Percentiles rank a stretch among this genome's conserved stretches.
Conservation (phyloP, 2,113 vertebrate genomes). For the Rafetus swinhoei region DNA sequence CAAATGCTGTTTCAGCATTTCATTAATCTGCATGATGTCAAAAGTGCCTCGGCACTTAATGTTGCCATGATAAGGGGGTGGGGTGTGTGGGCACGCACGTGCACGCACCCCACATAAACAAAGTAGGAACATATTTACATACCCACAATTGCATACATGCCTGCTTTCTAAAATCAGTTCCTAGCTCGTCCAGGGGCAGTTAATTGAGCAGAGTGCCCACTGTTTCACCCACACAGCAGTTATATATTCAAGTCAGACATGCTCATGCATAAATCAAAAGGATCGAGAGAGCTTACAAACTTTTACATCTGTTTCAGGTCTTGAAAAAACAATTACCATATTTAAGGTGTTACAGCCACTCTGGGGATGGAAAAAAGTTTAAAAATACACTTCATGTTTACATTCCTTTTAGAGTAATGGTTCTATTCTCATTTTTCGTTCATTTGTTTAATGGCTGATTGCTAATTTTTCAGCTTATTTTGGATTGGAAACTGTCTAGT, state of each 20-base stretch:
- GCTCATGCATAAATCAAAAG: not conserved
- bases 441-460: slow-evolving; percentile 62
- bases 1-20: no score
- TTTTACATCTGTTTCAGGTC: not conserved
- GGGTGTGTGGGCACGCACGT: not conserved
- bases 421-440: slow-evolving; percentile 65
- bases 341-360: slow-evolving; percentile 60
- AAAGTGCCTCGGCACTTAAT: no score
- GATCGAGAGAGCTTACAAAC: not conserved
- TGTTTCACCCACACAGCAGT: not conserved
- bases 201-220: not conserved
- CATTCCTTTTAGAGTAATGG: slow-evolving; percentile 70
- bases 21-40: no score
- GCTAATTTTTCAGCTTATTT: slow-evolving; percentile 62
- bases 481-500: slow-evolving; percentile 42
- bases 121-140: not conserved
- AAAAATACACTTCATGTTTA: slow-evolving; percentile 80
- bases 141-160: not conserved
- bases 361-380: slow-evolving; percentile 76
- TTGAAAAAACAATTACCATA: slow-evolving; percentile 41
- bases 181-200: not conserved
- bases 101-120: not conserved
- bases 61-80: not conserved
- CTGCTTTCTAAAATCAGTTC: not conserved
- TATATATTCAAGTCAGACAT: not conserved